Conservation (phyloP, 2,797 vertebrate species). For the Echiichthys vipera region DNA sequence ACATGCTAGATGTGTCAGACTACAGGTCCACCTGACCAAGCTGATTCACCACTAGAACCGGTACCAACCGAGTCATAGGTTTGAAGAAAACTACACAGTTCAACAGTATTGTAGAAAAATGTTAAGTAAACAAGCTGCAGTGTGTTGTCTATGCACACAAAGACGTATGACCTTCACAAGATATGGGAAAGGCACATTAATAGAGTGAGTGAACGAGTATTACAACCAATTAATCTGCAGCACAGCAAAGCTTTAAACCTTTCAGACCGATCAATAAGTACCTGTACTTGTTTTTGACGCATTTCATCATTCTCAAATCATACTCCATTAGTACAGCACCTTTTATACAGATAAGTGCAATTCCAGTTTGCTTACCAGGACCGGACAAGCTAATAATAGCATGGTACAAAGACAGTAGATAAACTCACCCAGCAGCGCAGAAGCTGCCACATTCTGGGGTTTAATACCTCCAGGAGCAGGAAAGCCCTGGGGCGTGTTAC, state of each 20-base stretch:
- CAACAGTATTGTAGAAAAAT: neutral
- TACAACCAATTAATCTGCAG: neutral
- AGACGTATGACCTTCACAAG: neutral
- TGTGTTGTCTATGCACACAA: neutral
- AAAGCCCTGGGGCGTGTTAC: slow-evolving; percentile 95
- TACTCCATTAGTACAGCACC: no score
- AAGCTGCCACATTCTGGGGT: slow-evolving; percentile 84
- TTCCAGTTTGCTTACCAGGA: neutral
- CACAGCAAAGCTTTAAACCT: neutral
- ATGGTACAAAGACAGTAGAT: neutral
- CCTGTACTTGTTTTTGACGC: neutral
- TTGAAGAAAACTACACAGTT: neutral
- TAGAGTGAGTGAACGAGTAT: neutral
- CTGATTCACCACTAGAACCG: neutral
- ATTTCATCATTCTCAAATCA: neutral
- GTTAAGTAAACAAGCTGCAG: neutral
- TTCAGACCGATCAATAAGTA: neutral
- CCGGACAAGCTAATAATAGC: neutral
- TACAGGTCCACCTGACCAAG: no score
- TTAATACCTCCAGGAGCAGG: slow-evolving; percentile 88
- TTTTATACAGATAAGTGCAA: neutral
- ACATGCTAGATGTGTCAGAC: neutral
- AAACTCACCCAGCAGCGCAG: slow-evolving; percentile 88
- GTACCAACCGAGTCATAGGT: no score
- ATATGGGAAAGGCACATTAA: neutral